Evolutionary conservation across 2,888 invertebrate species (phyloP), one percentile per base, ranked within the genome.

Genomic region (Omphaloscelis lunosa): DNA sequence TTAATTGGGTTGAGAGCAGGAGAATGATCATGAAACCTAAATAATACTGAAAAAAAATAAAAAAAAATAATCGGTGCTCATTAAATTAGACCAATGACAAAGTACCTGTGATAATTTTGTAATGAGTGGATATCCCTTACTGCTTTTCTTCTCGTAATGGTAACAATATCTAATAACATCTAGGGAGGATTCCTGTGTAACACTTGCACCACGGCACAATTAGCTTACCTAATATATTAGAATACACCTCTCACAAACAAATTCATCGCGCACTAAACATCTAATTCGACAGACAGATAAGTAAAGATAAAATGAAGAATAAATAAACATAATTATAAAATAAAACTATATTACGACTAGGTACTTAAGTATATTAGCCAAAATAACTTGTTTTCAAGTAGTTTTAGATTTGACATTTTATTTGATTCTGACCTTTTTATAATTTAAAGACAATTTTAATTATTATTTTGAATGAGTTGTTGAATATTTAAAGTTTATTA

Each of bases 281-380:
- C 70, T 29, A 29, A 59, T 59, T 59, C 45, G 29, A 45, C 59
- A 41, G 23, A 41, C 6, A 70, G 59, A 70, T 70, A 59, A 41
- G 23, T 23, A 9, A 27, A 58, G 59, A 70, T 45, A 70, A 70
- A 41, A 29, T 45, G 2, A 15, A 58, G 2, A 15, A 58, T 68
- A 34, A 53, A 23, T 63, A n/a, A 39, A 39, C n/a, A 39, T 63
- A 15, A 17, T 17, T 15, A 63, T 39, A n/a, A n/a, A 63, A 63
- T 39, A n/a, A 63, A 39, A 39, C n/a, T 63, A n/a, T n/a, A 39
- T 23, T 39, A 39, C 39, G 39, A 39, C 62, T 63, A n/a, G n/a
- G n/a, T n/a, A 39, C n/a, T 2, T 39, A 39, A 8, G 34, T 62
- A 12, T 34, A 34, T 23, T 34, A 23, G 23, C 20, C 23, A 34